Base-by-base conservation (phyloP, 1,140 invertebrate genomes). In the Drosophila repleta region DNA sequence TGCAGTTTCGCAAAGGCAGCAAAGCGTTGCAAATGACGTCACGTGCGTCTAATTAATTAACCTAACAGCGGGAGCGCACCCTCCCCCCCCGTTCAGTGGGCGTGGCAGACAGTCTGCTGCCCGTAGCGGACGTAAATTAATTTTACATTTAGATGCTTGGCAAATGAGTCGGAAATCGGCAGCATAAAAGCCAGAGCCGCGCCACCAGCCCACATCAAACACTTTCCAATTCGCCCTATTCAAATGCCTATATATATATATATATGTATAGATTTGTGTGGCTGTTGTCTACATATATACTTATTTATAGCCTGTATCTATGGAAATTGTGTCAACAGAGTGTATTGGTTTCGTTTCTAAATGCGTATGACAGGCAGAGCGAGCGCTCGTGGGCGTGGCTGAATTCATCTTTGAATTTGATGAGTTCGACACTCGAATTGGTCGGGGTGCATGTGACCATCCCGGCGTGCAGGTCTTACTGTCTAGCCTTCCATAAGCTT, bases 41-140 rank as follows among this genome's bases (percentile, higher is more conserved):
- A 81, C 79, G 64, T 81, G 78, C 79, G 35, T 56, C 56, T 74
- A 81, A 81, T 81, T 81, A 81, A 76, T 81, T 81, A 55, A 69
- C 55, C 53, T 21, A 24, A 57, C 48, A 8, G 48, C n/a, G 32
- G 32, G 11, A 1, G 32, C 10, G 29, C 24, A 26, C 24, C 24
- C 4, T 4, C 0, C 24, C 5, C 4, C 24, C 24, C 5, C 29
- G 6, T 8, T 6, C 29, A 5, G 7, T 10, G 20, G 37, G 37
- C n/a, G 37, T 13, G 18, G 35, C 20, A 17, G 41, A 7, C 41
- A 45, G 41, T 41, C 13, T 15, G 39, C 20, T 18, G 39, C 26
- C 55, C 43, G 51, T 63, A 67, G 64, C 55, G 64, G 64, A 60
- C 53, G 45, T 56, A 74, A 70, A 81, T 81, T 68, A 74, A 78